Conservation (phyloP, 1,140 invertebrate species). For the Brachionus asplanchnoidis region DNA sequence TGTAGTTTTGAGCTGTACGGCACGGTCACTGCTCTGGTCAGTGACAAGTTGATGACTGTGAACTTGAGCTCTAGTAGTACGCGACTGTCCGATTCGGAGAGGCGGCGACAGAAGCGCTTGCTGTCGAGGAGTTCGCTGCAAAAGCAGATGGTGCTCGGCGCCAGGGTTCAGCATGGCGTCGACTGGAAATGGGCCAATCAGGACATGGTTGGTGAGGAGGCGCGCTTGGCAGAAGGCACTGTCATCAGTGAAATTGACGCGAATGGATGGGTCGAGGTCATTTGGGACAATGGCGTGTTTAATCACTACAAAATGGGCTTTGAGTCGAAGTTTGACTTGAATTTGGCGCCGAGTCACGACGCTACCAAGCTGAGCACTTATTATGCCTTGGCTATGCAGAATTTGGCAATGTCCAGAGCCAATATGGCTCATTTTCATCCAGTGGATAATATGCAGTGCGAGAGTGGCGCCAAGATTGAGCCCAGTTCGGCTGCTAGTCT, state of each 20-base stretch:
- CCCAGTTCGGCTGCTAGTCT: neutral
- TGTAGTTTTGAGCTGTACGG: conserved; percentile 97
- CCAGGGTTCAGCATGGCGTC: conserved; percentile 79
- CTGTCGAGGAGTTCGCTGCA: conserved; percentile 60
- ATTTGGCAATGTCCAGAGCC: conserved; percentile 44
- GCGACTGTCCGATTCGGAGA: conserved; percentile 5
- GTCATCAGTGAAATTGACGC: conserved; percentile 81
- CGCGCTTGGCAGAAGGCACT: conserved; percentile 66
- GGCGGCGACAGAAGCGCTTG: conserved; percentile 63
- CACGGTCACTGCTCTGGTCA: conserved; percentile 69
- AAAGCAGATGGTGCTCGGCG: conserved; percentile 77
- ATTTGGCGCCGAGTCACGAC: conserved; percentile 58
- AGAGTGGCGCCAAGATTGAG: neutral
- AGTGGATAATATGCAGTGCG: neutral
- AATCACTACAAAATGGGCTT: conserved; percentile 97
- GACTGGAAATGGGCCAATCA: conserved; percentile 99
- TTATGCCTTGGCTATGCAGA: conserved; percentile 19
- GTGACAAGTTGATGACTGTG: neutral
- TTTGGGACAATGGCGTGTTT: conserved; percentile 88
- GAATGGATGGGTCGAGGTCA: conserved; percentile 93
- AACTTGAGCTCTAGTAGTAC: neutral
- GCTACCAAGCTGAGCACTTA: conserved; percentile 47
- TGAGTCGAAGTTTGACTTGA: conserved; percentile 91
- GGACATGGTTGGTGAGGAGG: conserved; percentile 64
- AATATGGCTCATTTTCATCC: neutral